Conservation (phyloP, 2,888 invertebrate species). For the Unio pictorum region DNA sequence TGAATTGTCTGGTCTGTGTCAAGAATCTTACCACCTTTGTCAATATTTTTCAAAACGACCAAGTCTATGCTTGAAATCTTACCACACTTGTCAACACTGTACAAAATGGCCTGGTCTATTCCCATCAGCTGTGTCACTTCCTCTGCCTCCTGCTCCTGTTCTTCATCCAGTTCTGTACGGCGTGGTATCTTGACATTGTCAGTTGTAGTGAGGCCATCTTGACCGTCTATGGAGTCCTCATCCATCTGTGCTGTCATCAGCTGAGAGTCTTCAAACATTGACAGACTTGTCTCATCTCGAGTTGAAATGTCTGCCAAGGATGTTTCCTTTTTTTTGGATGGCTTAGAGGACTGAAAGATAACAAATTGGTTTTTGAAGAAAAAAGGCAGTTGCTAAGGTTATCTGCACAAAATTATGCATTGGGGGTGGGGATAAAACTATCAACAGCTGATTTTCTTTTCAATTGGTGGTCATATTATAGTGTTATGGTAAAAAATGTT, state of each 20-base stretch:
- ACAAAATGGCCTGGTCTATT: constrained; percentile 90
- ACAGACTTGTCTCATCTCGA: constrained; percentile 48
- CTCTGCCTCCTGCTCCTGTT: constrained; percentile 51
- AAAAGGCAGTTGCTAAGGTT: too few species aligned
- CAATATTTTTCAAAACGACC: neutral
- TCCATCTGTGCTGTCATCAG: constrained; percentile 60
- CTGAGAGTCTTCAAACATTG: constrained; percentile 63
- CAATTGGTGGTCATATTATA: too few species aligned
- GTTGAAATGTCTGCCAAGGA: constrained; percentile 25
- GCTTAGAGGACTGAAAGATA: constrained; percentile 22
- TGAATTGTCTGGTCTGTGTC: too few species aligned
- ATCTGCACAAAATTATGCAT: too few species aligned
- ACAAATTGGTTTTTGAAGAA: too few species aligned
- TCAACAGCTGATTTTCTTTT: too few species aligned
- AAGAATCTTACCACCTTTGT: too few species aligned
- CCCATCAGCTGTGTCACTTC: constrained; percentile 79
- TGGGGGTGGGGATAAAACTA: too few species aligned
- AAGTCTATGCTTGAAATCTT: constrained; percentile 62
- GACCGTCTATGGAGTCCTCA: constrained; percentile 73
- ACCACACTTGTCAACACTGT: constrained; percentile 92
- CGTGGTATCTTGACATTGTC: constrained; percentile 39
- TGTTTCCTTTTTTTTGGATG: constrained; percentile 54
- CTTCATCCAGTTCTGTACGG: constrained; percentile 71
- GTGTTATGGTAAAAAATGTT: neutral
- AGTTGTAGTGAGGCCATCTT: constrained; percentile 46